Conservation (phyloP, 1,140 invertebrate species). For the Drosophila mojavensis region DNA sequence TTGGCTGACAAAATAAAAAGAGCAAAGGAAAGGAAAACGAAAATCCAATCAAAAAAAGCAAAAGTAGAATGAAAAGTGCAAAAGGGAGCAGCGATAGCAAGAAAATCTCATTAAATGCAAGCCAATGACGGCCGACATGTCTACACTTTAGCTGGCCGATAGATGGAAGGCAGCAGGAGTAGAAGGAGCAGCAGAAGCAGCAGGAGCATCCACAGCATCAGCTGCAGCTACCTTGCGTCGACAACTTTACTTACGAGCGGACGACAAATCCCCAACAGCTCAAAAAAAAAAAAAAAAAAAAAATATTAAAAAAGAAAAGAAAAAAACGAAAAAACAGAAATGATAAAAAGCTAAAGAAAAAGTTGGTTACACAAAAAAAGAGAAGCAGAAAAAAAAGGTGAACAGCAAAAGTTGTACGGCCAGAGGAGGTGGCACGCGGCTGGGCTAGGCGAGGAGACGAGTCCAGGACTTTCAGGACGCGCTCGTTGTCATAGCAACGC, state of each 20-base stretch:
- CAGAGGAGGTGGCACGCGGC: too few species aligned
- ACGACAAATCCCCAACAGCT: conserved; percentile 36
- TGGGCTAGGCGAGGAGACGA: neutral
- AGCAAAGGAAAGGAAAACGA: neutral
- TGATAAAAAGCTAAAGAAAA: neutral
- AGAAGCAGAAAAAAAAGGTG: neutral
- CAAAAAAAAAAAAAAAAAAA: conserved; percentile 1
- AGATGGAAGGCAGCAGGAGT: conserved; percentile 13
- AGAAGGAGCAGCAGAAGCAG: neutral
- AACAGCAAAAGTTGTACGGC: conserved; percentile 28
- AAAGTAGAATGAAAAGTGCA: conserved; percentile 1
- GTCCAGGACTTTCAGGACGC: conserved; percentile 32
- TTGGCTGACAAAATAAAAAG: conserved; percentile 19
- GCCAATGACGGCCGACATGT: conserved; percentile 38
- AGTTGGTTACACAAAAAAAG: neutral
- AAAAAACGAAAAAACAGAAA: conserved; percentile 1
- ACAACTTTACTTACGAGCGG: conserved; percentile 45
- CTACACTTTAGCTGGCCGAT: conserved; percentile 45
- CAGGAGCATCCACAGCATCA: too few species aligned
- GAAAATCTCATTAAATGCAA: conserved; percentile 53
- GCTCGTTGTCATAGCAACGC: conserved; percentile 77
- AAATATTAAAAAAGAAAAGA: neutral
- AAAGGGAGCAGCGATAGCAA: conserved; percentile 4
- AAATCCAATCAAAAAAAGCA: conserved; percentile 7
- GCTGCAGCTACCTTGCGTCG: neutral